These are phyloP conservation scores for Nemotelus pantherinus DNA, from an alignment of 2,888 invertebrate genomes.

Conservation along the genomic window DNA sequence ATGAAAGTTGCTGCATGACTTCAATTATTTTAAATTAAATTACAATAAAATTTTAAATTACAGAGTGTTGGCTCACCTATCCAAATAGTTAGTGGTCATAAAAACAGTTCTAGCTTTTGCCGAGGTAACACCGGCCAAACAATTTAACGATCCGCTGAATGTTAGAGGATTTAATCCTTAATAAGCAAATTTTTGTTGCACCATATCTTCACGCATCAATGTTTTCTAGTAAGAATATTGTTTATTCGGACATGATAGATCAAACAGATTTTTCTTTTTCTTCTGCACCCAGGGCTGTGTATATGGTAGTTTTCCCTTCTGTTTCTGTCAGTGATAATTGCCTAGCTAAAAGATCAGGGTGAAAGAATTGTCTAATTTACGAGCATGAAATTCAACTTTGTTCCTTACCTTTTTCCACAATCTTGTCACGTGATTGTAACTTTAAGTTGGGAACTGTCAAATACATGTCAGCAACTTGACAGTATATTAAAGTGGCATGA, in stretches of 20 bases:
- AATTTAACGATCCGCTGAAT: slow-evolving; percentile 96
- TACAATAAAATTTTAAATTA: background rate
- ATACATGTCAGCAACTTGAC: too few species aligned
- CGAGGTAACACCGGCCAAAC: slow-evolving; percentile 97
- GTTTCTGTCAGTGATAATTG: slow-evolving; percentile 61
- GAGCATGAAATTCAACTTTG: background rate
- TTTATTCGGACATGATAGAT: slow-evolving; percentile 92
- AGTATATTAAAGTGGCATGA: too few species aligned
- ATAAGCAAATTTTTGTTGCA: slow-evolving; percentile 80
- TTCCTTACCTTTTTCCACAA: slow-evolving; percentile 85
- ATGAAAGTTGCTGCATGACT: too few species aligned
- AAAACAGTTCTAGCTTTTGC: slow-evolving; percentile 97
- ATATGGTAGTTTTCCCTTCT: slow-evolving; percentile 63
- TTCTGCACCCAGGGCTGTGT: slow-evolving; percentile 88
- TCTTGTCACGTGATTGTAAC: slow-evolving; percentile 58
- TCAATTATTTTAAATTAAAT: too few species aligned
- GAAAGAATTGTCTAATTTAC: background rate
- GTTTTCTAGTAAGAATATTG: slow-evolving; percentile 95
- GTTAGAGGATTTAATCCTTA: slow-evolving; percentile 95
- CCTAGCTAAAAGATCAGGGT: slow-evolving; percentile 55
- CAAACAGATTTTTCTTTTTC: slow-evolving; percentile 61
- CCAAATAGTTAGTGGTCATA: slow-evolving; percentile 99
- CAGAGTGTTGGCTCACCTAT: slow-evolving; percentile 71
- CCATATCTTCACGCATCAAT: slow-evolving; percentile 89
- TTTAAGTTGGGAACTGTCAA: too few species aligned